These are phyloP conservation scores for Lophochroa leadbeateri DNA, from an alignment of 2,113 vertebrate genomes.

Conservation along the genomic window DNA sequence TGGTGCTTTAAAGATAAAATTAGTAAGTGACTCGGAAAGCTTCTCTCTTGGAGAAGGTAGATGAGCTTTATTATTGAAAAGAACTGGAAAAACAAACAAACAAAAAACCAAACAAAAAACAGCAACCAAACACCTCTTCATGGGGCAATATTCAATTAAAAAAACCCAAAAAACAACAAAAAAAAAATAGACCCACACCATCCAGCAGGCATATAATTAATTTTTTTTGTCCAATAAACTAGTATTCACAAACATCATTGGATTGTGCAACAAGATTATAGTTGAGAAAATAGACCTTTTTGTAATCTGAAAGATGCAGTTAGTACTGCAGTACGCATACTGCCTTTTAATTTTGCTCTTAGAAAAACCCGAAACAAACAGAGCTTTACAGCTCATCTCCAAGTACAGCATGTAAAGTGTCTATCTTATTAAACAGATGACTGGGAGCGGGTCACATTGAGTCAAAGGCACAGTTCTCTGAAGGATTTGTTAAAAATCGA, in stretches of 20 bases:
- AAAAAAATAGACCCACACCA: background rate
- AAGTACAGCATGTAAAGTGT: background rate
- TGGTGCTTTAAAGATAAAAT: background rate
- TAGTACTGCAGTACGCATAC: background rate
- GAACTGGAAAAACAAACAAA: background rate
- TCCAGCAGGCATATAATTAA: background rate
- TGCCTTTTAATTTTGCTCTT: background rate
- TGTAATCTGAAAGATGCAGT: background rate
- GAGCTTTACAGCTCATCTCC: background rate
- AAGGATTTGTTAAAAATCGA: background rate
- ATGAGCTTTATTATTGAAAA: background rate
- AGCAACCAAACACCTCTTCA: background rate
- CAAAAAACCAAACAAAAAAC: background rate
- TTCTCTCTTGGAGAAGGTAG: background rate
- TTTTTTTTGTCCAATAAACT: background rate
- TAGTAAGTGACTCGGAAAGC: background rate
- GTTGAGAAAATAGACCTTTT: background rate
- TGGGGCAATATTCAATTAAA: background rate
- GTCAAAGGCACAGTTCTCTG: background rate
- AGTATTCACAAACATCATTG: background rate
- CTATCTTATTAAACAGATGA: background rate
- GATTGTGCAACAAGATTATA: background rate
- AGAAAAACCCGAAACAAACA: background rate
- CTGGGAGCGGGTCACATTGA: background rate
- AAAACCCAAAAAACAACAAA: background rate